Evolutionary conservation across 2,888 invertebrate genomes (phyloP).

Genomic region (Drosophila anomelani): DNA sequence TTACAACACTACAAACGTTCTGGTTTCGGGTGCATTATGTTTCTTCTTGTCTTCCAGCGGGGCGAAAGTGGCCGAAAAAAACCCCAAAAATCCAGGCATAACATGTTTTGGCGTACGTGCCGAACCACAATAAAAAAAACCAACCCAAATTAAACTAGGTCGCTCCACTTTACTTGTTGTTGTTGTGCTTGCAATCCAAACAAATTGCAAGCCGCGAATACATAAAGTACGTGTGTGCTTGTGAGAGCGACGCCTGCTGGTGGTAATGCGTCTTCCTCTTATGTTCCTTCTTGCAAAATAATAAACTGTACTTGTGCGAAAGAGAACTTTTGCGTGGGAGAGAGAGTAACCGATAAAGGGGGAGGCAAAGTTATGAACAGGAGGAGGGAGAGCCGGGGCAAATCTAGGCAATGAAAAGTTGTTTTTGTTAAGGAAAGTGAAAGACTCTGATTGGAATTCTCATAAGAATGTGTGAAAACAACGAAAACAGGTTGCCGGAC

Average conservation of each 20-base stretch:
- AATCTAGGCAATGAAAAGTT: constrained; percentile 16
- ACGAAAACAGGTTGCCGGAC: constrained; percentile 26
- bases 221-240: background rate
- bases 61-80: constrained; percentile 59
- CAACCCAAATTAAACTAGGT: constrained; percentile 46
- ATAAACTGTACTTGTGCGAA: constrained; percentile 66
- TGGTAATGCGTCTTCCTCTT: constrained; percentile 6
- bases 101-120: constrained; percentile 46
- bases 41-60: constrained; percentile 24
- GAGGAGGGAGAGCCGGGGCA: background rate
- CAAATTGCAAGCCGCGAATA: constrained; percentile 24
- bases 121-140: constrained; percentile 11
- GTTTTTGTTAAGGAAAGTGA: constrained; percentile 64
- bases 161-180: constrained; percentile 25
- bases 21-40: constrained; percentile 28
- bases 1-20: constrained; percentile 60
- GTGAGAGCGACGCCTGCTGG: constrained; percentile 23
- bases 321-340: background rate
- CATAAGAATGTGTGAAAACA: constrained; percentile 66
- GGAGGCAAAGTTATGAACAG: constrained; percentile 30
- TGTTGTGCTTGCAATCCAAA: constrained; percentile 41
- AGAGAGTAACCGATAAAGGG: constrained; percentile 5
- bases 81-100: constrained; percentile 28
- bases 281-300: constrained; percentile 42
- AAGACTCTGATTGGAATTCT: constrained; percentile 76